phyloP scores from a whole-genome alignment of 2,888 invertebrate species.

The Scrobipalpa costella region DNA sequence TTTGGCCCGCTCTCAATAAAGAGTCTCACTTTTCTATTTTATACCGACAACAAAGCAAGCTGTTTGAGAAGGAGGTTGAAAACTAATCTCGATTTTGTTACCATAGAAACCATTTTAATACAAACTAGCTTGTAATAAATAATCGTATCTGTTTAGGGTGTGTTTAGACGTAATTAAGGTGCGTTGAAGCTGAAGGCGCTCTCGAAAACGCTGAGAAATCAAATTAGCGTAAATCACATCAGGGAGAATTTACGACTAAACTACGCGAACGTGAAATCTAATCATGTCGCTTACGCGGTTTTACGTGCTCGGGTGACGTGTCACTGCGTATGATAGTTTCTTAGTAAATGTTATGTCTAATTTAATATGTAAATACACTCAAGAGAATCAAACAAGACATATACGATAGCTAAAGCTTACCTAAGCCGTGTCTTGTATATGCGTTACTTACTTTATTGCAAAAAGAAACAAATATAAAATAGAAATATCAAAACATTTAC shows the following conservation, averaged over 20 bases:
- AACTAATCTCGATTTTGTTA: neutral
- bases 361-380: constrained; percentile 9
- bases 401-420: too few relatives aligned
- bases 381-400: neutral
- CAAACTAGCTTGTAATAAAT: constrained; percentile 38
- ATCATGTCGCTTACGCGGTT: constrained; percentile 55
- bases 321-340: constrained; percentile 33
- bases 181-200: constrained; percentile 59
- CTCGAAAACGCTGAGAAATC: constrained; percentile 66
- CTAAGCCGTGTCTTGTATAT: too few relatives aligned
- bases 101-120: neutral
- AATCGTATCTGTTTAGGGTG: constrained; percentile 44
- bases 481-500: neutral
- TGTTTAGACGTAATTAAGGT: constrained; percentile 68
- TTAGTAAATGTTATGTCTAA: constrained; percentile 14
- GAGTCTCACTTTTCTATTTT: too few relatives aligned
- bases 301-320: constrained; percentile 53
- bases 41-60: too few relatives aligned
- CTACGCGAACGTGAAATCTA: constrained; percentile 69
- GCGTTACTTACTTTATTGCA: too few relatives aligned
- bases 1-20: too few relatives aligned
- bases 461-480: neutral
- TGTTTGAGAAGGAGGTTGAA: too few relatives aligned
- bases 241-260: constrained; percentile 67
- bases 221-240: constrained; percentile 80